Evolutionary conservation across 2,113 vertebrate genomes (phyloP).

Genomic region (Chascanopsetta lugubris): DNA sequence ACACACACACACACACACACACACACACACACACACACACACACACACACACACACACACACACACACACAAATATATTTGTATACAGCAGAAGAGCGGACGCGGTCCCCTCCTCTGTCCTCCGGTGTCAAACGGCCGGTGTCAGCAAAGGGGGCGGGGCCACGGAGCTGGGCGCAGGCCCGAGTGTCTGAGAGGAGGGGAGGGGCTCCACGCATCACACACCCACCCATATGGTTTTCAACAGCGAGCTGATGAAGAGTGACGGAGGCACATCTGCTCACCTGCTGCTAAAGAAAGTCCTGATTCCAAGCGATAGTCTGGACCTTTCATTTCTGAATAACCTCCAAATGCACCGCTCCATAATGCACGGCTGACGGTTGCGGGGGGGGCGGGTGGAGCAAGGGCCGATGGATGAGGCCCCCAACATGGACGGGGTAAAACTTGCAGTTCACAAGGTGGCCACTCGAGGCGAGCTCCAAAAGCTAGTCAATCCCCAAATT

Average conservation of each 20-base stretch:
- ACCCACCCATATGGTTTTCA: conserved; percentile 31
- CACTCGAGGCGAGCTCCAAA: no score
- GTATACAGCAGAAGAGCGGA: conserved; percentile 29
- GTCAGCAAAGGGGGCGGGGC: conserved; percentile 56
- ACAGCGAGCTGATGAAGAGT: conserved; percentile 11
- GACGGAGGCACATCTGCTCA: conserved; percentile 13
- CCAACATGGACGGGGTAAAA: no score
- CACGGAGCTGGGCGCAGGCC: conserved; percentile 40
- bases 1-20: conserved; percentile 13
- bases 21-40: conserved; percentile 18
- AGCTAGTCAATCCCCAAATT: no score
- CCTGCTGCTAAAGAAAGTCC: no score
- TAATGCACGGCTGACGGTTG: no score
- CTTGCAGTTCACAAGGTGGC: no score
- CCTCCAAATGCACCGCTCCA: no score
- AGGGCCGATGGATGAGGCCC: no score
- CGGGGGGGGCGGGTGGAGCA: no score
- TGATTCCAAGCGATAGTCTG: no score
- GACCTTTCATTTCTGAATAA: no score
- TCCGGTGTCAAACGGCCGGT: conserved; percentile 47
- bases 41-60: conserved; percentile 15
- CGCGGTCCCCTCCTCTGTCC: conserved; percentile 39
- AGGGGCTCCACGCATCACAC: conserved; percentile 24
- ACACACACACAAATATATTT: conserved; percentile 22
- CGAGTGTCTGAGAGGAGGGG: conserved; percentile 24